A percentile compares a stretch with the other conserved stretches of the same genome.
Conservation (phyloP, 2,797 vertebrate species). For the Hirundo rustica region DNA sequence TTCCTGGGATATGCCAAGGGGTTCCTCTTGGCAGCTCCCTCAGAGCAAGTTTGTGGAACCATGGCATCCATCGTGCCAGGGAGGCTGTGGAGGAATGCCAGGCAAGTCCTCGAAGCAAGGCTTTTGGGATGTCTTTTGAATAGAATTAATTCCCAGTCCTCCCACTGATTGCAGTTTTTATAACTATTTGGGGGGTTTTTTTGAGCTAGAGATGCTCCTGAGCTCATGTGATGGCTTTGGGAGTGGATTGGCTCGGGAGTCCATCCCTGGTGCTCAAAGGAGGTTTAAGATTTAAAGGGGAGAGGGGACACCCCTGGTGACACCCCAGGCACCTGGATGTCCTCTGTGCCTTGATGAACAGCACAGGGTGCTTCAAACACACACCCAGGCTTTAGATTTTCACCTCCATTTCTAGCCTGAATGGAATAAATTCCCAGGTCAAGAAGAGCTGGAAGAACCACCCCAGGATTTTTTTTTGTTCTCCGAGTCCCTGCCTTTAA, state of each 20-base stretch:
- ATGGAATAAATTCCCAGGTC: background rate
- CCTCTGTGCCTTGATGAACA: background rate
- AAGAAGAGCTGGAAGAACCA: background rate
- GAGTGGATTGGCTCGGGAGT: background rate
- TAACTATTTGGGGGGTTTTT: fast-evolving
- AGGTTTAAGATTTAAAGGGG: background rate
- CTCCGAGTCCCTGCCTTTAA: background rate
- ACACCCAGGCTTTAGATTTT: background rate
- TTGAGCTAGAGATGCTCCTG: background rate
- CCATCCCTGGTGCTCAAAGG: background rate
- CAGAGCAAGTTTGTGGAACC: background rate
- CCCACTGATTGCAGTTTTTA: background rate
- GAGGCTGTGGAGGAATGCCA: background rate
- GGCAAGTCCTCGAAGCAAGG: background rate
- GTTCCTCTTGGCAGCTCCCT: background rate
- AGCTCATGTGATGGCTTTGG: background rate
- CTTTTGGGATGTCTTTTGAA: background rate
- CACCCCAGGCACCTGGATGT: background rate
- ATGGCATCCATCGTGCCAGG: fast-evolving
- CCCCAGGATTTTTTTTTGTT: background rate
- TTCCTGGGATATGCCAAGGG: background rate
- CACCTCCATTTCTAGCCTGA: background rate
- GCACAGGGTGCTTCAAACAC: background rate
- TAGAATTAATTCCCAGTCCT: background rate
- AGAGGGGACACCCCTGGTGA: background rate